A percentile compares a stretch with the other conserved stretches of the same genome.
These are phyloP conservation scores for Callyntrura guangdongensis DNA, from an alignment of 2,888 invertebrate genomes.

Conservation along the genomic window DNA sequence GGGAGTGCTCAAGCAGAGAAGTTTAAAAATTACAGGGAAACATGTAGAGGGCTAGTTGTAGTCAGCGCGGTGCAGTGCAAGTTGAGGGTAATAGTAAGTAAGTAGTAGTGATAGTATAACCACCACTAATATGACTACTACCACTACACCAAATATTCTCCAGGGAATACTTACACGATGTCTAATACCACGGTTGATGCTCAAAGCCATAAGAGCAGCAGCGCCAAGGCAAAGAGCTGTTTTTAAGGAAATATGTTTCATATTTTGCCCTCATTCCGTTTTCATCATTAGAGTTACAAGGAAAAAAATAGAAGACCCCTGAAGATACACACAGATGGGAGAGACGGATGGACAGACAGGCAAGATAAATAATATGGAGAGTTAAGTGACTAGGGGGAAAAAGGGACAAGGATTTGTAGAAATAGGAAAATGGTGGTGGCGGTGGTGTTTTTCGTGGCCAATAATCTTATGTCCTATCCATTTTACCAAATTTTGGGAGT, in stretches of 20 bases:
- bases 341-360: not conserved
- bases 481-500: conserved; percentile 16
- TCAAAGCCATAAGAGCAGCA: not conserved
- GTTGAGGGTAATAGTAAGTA: too few species aligned
- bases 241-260: conserved; percentile 40
- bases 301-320: not conserved
- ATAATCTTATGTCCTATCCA: not conserved
- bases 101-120: not conserved
- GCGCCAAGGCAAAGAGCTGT: not conserved
- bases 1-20: conserved; percentile 69
- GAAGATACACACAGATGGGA: not conserved
- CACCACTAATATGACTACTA: too few species aligned
- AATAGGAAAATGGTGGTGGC: not conserved
- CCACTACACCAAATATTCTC: conserved; percentile 1
- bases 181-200: conserved; percentile 28
- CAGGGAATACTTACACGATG: conserved; percentile 51
- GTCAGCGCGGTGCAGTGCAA: not conserved
- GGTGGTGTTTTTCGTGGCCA: too few species aligned
- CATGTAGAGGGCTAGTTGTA: conserved; percentile 51
- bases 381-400: not conserved
- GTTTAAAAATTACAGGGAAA: conserved; percentile 73
- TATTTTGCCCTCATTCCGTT: conserved; percentile 2
- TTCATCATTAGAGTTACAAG: conserved; percentile 36
- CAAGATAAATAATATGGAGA: not conserved
- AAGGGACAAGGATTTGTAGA: not conserved